Percentiles rank a stretch among this genome's conserved stretches.
Evolutionary conservation across 2,113 vertebrate genomes (phyloP).

Genomic region (Takifugu bimaculatus): DNA sequence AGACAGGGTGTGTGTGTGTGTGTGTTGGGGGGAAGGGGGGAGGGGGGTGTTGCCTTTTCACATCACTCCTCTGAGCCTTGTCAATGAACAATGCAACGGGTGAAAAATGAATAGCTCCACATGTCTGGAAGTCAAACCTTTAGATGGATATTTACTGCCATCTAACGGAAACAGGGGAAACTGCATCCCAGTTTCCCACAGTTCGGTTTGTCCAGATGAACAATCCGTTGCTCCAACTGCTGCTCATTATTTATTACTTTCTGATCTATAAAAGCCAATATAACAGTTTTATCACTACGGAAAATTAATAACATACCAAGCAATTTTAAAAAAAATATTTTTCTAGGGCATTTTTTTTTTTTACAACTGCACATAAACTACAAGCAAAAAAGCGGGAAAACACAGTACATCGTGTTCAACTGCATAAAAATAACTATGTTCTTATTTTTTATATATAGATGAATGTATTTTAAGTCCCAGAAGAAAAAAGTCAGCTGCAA

Average conservation of each 20-base stretch:
- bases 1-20: neutral
- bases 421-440: too few relatives aligned
- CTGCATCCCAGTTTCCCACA: neutral
- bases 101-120: neutral
- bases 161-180: constrained; percentile 25
- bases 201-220: neutral
- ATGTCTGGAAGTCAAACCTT: neutral
- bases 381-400: too few relatives aligned
- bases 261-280: too few relatives aligned
- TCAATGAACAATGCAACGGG: neutral
- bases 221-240: neutral
- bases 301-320: too few relatives aligned
- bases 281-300: too few relatives aligned
- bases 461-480: neutral
- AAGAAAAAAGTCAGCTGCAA: constrained; percentile 15
- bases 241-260: neutral
- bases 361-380: too few relatives aligned
- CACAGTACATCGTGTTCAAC: too few relatives aligned
- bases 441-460: neutral
- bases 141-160: constrained; percentile 37
- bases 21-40: neutral
- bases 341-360: neutral
- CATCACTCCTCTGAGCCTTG: neutral
- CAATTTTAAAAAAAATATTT: too few relatives aligned
- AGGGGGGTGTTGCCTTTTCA: neutral